Base-by-base conservation (phyloP, 2,888 invertebrate genomes). In the Cheilosia pagana region DNA sequence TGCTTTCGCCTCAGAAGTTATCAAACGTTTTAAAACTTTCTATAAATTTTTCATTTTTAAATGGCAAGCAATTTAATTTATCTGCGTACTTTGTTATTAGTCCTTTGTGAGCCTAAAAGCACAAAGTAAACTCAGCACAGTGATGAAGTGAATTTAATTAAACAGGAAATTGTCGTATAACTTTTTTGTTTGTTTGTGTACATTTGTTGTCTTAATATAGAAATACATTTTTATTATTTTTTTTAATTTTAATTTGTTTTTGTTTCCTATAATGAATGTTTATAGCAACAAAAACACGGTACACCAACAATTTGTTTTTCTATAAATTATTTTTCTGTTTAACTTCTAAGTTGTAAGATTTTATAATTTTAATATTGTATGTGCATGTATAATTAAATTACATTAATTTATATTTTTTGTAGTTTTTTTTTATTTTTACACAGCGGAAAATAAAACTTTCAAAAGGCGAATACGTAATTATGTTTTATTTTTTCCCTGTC, bases 361-460 rank as follows among this genome's bases (percentile, higher is more conserved):
- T 60, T 72, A 63, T 55, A 57, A 53, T 65, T 76, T 59, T 59
- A 63, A 43, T 57, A 63, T 63, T 55, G 3, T 45, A 71, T 60
- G 19, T 59, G 65, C 60, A 60, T 77, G 71, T 35, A 35, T 35
- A 62, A 62, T 28, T 50, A 70, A 71, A 59, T 72, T 65, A 21
- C 39, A 45, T 68, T 71, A 45, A 21, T 70, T 65, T 19, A 16
- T 45, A 45, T 43, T 16, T 71, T 59, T 41, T 67, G 19, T 53
- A 57, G 43, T 14, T 45, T 31, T 57, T 48, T 31, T 50, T 48
- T 31, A 35, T 16, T 60, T 82, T 43, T 67, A 53, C 55, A 28
- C 62, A 55, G 62, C 53, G 35, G 21, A 62, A 77, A 82, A 82
- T 77, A 77, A 82, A 82, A 77, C 53, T 72, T 77, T 77, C 65